A percentile compares a stretch with the other conserved stretches of the same genome.
Evolutionary conservation across 2,888 invertebrate genomes (phyloP).

Genomic region (Dicycla oo): DNA sequence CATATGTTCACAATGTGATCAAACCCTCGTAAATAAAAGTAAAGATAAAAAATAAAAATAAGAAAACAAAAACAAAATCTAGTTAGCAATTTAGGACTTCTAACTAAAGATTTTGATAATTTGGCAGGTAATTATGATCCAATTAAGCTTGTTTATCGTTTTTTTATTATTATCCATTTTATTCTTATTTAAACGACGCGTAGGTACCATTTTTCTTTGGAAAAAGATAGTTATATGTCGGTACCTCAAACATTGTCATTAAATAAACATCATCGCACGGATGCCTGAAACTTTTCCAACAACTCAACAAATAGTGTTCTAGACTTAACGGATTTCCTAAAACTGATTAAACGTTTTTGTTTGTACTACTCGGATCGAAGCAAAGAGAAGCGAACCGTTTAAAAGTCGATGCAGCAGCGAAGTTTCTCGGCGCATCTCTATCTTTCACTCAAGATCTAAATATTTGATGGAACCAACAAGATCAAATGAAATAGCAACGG

Average conservation of each 20-base stretch:
- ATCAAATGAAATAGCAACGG: slow-evolving; percentile 86
- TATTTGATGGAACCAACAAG: slow-evolving; percentile 88
- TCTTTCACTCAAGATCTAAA: slow-evolving; percentile 85
- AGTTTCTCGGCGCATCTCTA: slow-evolving; percentile 74
- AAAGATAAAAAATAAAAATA: too few relatives aligned
- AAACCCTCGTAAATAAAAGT: too few relatives aligned
- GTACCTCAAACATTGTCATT: background rate
- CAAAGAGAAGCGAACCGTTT: slow-evolving; percentile 52
- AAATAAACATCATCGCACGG: background rate
- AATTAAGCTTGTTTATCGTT: too few relatives aligned
- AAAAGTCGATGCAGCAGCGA: slow-evolving; percentile 75
- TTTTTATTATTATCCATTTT: too few relatives aligned
- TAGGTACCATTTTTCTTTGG: background rate
- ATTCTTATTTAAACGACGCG: background rate
- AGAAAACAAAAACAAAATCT: too few relatives aligned
- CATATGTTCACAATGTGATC: too few relatives aligned
- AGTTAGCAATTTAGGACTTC: too few relatives aligned
- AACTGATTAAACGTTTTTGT: slow-evolving; percentile 63
- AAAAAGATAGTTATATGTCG: too few relatives aligned
- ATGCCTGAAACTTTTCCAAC: slow-evolving; percentile 13
- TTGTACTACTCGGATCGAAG: slow-evolving; percentile 54
- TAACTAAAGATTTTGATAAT: too few relatives aligned
- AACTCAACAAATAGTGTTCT: slow-evolving; percentile 43
- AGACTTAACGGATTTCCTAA: slow-evolving; percentile 53
- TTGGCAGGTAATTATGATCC: too few relatives aligned